Conservation (phyloP, 2,797 vertebrate species). For the Tenualosa ilisha region DNA sequence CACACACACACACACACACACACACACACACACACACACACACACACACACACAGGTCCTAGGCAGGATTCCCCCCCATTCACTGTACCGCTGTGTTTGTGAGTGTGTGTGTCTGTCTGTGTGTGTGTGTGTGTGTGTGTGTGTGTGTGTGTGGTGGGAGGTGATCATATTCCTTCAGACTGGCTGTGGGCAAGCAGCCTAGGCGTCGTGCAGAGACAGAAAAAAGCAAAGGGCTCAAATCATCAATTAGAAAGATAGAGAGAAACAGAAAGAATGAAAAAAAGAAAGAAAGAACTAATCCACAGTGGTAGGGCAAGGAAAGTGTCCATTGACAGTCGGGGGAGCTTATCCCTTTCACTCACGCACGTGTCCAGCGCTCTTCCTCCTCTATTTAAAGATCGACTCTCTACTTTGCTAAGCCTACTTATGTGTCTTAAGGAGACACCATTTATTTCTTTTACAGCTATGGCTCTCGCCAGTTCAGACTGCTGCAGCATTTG, state of each 20-base stretch:
- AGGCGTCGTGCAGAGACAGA: neutral
- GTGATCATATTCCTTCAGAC: constrained; percentile 5
- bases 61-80: neutral
- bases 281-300: neutral
- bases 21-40: neutral
- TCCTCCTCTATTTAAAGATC: constrained; percentile 15
- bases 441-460: neutral
- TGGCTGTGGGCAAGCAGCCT: constrained; percentile 5
- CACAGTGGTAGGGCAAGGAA: neutral
- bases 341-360: constrained; percentile 13
- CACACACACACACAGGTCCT: neutral
- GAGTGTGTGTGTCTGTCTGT: neutral
- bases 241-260: constrained; percentile 24
- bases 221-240: neutral
- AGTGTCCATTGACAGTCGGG: constrained; percentile 4
- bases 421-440: constrained; percentile 6
- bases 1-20: neutral
- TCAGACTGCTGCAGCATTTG: neutral
- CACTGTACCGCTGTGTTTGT: neutral
- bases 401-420: constrained; percentile 10
- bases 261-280: constrained; percentile 26
- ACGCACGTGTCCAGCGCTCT: constrained; percentile 3
- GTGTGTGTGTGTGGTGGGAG: constrained; percentile 7
- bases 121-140: neutral
- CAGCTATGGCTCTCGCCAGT: neutral